A percentile compares a stretch with the other conserved stretches of the same genome.
Evolutionary conservation across 2,113 vertebrate genomes (phyloP).

Genomic region (Apistogramma diplotaenia): DNA sequence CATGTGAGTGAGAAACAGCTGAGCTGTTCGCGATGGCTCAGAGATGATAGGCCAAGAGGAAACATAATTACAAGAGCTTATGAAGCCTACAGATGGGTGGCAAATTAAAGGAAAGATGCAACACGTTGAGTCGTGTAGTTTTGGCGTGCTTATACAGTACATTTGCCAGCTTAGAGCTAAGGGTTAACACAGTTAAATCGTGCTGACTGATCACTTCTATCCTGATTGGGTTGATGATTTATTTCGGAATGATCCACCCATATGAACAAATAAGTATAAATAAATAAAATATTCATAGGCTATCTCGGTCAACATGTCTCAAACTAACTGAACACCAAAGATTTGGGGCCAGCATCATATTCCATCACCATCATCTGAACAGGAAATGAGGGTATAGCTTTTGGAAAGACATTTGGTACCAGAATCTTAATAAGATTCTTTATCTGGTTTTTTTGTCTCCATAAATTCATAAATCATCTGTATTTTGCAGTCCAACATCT

Average conservation of each 20-base stretch:
- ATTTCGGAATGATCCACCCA: neutral
- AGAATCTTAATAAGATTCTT: neutral
- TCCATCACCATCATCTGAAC: neutral
- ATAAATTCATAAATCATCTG: neutral
- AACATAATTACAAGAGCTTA: conserved; percentile 13
- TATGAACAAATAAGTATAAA: neutral
- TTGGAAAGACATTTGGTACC: neutral
- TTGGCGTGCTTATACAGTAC: neutral
- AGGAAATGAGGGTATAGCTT: neutral
- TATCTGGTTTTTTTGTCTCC: neutral
- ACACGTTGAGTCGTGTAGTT: neutral
- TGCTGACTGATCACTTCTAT: neutral
- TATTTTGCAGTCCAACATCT: neutral
- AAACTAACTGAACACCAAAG: neutral
- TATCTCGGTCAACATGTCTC: neutral
- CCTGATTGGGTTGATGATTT: neutral
- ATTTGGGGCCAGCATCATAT: neutral
- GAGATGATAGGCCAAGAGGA: neutral
- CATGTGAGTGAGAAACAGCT: neutral
- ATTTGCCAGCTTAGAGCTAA: neutral
- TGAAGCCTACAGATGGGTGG: neutral
- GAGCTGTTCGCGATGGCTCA: neutral
- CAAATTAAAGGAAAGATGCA: neutral
- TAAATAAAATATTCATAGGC: neutral
- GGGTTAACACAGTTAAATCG: no score